Percentiles rank a stretch among this genome's conserved stretches.
These are phyloP conservation scores for Benthosema pterotum DNA, from an alignment of 2,797 vertebrate species.

Conservation along the genomic window DNA sequence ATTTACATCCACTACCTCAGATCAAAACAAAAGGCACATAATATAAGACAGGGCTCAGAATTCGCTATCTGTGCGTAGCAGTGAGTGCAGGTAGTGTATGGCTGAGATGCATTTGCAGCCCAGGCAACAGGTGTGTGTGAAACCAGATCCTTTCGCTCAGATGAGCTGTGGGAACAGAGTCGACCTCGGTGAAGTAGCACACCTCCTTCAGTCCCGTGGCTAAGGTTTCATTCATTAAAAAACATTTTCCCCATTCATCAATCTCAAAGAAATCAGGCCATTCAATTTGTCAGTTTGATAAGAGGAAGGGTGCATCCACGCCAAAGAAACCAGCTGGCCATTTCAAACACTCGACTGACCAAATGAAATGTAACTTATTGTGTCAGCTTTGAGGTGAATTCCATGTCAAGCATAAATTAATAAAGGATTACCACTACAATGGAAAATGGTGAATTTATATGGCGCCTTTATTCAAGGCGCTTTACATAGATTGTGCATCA, in stretches of 20 bases:
- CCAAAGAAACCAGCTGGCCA: background rate
- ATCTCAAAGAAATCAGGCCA: constrained; percentile 19
- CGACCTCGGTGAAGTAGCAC: constrained; percentile 29
- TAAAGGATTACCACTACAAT: no score
- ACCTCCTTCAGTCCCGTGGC: constrained; percentile 42
- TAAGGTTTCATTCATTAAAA: constrained; percentile 66
- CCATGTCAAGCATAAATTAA: no score
- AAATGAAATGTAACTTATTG: no score
- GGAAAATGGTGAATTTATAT: no score
- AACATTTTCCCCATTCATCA: constrained; percentile 9
- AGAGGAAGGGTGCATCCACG: background rate
- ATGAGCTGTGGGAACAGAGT: constrained; percentile 31
- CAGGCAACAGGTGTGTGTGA: constrained; percentile 57
- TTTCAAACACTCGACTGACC: no score
- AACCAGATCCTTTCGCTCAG: constrained; percentile 69
- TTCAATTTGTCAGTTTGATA: background rate
- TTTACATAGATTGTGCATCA: no score
- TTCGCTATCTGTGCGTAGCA: no score
- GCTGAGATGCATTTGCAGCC: constrained; percentile 16
- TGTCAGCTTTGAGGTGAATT: no score
- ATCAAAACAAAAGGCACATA: constrained; percentile 1
- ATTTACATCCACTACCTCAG: constrained; percentile 20
- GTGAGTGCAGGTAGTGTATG: constrained; percentile 1
- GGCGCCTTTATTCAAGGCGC: no score
- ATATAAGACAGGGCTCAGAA: constrained; percentile 1